A percentile compares a stretch with the other conserved stretches of the same genome.
Evolutionary conservation across 2,797 vertebrate genomes (phyloP).

Genomic region (Manis crassicaudata): DNA sequence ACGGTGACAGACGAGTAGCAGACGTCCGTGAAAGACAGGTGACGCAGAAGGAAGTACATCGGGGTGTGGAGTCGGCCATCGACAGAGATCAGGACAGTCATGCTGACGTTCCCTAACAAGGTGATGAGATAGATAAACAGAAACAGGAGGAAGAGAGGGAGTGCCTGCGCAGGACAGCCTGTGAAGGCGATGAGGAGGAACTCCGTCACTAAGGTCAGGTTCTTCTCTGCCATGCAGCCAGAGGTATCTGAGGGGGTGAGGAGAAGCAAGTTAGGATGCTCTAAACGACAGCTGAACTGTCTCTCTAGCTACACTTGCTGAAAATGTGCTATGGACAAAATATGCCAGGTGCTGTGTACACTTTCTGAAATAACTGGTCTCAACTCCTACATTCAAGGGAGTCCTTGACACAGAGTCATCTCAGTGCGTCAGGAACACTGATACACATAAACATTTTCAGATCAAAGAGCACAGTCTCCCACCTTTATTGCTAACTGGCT

Average conservation of each 20-base stretch:
- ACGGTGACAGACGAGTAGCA: slow-evolving; percentile 72
- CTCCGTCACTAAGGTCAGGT: slow-evolving; percentile 14
- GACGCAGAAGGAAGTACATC: slow-evolving; percentile 71
- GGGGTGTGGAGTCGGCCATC: slow-evolving; percentile 64
- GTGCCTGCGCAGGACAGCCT: neutral
- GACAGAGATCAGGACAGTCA: slow-evolving; percentile 13
- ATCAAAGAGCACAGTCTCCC: neutral
- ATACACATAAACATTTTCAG: too few relatives aligned
- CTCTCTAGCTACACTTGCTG: neutral
- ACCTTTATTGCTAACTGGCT: neutral
- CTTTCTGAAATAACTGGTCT: neutral
- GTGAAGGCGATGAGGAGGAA: slow-evolving; percentile 54
- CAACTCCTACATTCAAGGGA: neutral
- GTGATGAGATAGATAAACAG: slow-evolving; percentile 61
- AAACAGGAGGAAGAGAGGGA: slow-evolving; percentile 65
- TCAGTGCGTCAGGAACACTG: neutral
- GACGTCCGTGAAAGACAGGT: slow-evolving; percentile 73
- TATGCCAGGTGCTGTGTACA: accelerated
- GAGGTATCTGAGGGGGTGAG: neutral
- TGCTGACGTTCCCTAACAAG: slow-evolving; percentile 60
- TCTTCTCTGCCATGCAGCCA: slow-evolving; percentile 44
- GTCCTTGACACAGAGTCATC: neutral
- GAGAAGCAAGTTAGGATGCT: neutral
- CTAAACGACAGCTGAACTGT: too few relatives aligned
- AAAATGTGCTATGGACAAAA: neutral